Evolutionary conservation across 2,113 vertebrate species (phyloP).

Genomic region (Orycteropus afer): DNA sequence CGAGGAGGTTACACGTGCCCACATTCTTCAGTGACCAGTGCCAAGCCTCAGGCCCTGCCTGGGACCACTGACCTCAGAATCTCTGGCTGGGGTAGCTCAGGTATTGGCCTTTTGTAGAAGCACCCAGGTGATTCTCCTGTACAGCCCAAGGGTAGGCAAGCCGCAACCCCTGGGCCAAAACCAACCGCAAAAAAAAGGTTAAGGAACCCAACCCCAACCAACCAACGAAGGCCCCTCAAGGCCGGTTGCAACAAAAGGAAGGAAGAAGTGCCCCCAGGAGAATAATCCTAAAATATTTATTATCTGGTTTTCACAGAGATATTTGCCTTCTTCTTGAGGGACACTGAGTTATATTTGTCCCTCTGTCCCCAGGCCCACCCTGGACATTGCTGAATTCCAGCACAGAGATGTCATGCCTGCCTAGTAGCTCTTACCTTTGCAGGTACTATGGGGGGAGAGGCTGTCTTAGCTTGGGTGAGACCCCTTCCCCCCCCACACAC

Average conservation of each 20-base stretch:
- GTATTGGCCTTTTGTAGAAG: background rate
- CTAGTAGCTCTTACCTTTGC: background rate
- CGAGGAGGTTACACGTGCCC: constrained; percentile 16
- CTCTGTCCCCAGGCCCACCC: background rate
- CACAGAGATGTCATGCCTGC: background rate
- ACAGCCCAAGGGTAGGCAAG: background rate
- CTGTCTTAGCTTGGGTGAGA: background rate
- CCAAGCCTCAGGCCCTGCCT: background rate
- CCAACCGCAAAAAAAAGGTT: constrained; percentile 37
- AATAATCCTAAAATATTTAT: background rate
- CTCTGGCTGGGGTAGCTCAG: background rate
- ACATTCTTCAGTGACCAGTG: background rate
- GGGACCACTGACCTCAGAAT: constrained; percentile 22
- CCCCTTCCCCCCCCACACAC: background rate
- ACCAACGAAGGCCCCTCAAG: no score
- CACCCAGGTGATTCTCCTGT: background rate
- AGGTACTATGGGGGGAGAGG: background rate
- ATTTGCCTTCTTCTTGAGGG: background rate
- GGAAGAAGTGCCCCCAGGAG: no score
- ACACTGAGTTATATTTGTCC: background rate
- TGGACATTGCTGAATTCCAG: background rate
- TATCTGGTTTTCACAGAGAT: background rate
- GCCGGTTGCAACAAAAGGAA: no score
- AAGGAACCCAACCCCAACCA: background rate
- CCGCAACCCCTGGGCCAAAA: background rate